Percentiles rank a stretch among this genome's conserved stretches.
phyloP scores from a whole-genome alignment of 2,113 vertebrate genomes.

The Spermophilus dauricus region DNA sequence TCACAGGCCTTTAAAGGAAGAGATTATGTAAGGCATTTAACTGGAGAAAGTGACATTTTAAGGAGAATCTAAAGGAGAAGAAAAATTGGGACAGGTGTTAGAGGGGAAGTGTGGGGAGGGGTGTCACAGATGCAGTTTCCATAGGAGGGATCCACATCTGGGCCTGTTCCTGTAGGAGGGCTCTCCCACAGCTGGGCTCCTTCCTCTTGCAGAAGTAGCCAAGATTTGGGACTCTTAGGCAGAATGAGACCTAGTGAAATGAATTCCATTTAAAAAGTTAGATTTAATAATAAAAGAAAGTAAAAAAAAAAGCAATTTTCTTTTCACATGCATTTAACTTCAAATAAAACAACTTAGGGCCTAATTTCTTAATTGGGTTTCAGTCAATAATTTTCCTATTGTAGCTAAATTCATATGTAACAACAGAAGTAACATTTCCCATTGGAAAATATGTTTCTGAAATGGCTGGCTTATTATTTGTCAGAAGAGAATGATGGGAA shows the following conservation, averaged over 20 bases:
- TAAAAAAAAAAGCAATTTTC: not conserved
- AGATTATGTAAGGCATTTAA: not conserved
- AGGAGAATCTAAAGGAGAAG: not conserved
- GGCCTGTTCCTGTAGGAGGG: not conserved
- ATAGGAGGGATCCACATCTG: too few species aligned
- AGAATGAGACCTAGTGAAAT: not conserved
- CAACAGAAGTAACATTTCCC: not conserved
- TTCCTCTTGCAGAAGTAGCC: not conserved
- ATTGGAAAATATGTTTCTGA: not conserved
- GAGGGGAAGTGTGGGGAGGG: accelerated
- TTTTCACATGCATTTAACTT: not conserved
- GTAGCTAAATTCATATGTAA: not conserved
- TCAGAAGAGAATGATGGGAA: not conserved
- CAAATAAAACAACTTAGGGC: not conserved
- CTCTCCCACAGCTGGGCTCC: not conserved
- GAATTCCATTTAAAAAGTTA: not conserved
- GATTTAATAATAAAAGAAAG: not conserved
- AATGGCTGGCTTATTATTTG: not conserved
- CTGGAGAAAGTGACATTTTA: not conserved
- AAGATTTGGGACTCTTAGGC: not conserved
- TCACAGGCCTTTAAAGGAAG: not conserved
- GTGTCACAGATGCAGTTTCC: not conserved
- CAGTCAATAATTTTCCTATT: not conserved
- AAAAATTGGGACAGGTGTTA: not conserved
- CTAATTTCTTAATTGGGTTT: not conserved